Evolutionary conservation across 2,888 invertebrate genomes (phyloP).

Genomic region (Drosophila atripex): DNA sequence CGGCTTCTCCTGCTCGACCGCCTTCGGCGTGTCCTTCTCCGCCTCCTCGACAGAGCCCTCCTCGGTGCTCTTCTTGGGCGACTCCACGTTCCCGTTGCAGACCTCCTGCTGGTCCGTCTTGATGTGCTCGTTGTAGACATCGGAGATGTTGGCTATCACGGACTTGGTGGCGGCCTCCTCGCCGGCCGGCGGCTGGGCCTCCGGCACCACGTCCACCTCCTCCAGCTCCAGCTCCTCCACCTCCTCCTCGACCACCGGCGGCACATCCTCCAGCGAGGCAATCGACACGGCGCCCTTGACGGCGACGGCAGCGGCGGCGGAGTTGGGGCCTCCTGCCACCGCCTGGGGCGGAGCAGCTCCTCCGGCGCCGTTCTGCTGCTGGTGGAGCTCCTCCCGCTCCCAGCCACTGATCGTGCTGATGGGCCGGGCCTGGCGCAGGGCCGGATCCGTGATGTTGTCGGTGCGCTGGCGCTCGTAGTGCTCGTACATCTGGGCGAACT

Average conservation of each 20-base stretch:
- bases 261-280: slow-evolving; percentile 80
- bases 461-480: slow-evolving; percentile 97
- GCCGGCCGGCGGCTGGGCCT: not conserved
- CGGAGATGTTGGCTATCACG: slow-evolving; percentile 82
- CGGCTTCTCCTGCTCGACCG: not conserved
- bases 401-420: slow-evolving; percentile 98
- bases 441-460: slow-evolving; percentile 97
- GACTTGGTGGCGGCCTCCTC: slow-evolving; percentile 58
- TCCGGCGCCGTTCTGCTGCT: slow-evolving; percentile 61
- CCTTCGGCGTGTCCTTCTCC: not conserved
- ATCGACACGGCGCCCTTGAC: slow-evolving; percentile 63
- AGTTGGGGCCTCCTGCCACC: slow-evolving; percentile 51
- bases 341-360: slow-evolving; percentile 32
- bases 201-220: slow-evolving; percentile 19
- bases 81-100: slow-evolving; percentile 69
- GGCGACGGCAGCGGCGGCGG: slow-evolving; percentile 24
- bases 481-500: slow-evolving; percentile 98
- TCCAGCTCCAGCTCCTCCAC: slow-evolving; percentile 56
- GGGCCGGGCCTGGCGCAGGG: slow-evolving; percentile 95
- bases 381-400: slow-evolving; percentile 88
- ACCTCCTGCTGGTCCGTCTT: slow-evolving; percentile 74
- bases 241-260: slow-evolving; percentile 75
- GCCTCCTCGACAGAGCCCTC: not conserved
- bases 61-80: slow-evolving; percentile 3
- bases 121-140: slow-evolving; percentile 84